Conservation (phyloP, 1,140 invertebrate genomes). For the Parasteatoda tepidariorum region DNA sequence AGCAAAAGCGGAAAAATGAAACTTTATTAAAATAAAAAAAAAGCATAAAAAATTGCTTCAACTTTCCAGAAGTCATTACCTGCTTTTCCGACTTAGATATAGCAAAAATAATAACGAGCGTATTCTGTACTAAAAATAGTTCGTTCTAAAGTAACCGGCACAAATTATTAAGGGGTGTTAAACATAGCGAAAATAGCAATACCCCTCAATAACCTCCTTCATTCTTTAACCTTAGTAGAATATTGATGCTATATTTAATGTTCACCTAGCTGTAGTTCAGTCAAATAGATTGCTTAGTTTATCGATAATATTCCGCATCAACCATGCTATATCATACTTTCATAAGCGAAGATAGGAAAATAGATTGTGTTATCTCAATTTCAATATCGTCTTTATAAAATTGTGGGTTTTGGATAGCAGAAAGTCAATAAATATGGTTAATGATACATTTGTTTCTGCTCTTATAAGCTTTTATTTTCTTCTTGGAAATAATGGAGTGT, state of each 20-base stretch:
- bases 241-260: constrained; percentile 37
- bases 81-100: too few relatives aligned
- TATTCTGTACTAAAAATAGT: not conserved
- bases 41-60: too few relatives aligned
- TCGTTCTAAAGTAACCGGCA: not conserved
- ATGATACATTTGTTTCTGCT: constrained; percentile 3
- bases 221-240: not conserved
- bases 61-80: too few relatives aligned
- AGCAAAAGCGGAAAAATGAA: too few relatives aligned
- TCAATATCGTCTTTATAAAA: constrained; percentile 11
- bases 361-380: constrained; percentile 33
- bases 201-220: constrained; percentile 4
- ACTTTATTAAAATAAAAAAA: too few relatives aligned
- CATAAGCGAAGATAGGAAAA: constrained; percentile 10
- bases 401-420: not conserved
- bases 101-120: not conserved
- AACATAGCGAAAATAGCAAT: constrained; percentile 17
- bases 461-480: not conserved
- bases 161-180: not conserved
- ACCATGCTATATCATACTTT: constrained; percentile 9
- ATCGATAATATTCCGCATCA: constrained; percentile 30
- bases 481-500: not conserved
- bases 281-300: not conserved
- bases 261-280: constrained; percentile 4
- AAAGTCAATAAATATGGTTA: not conserved